Conservation (phyloP, 2,113 vertebrate species). For the Harpagus bidentatus region DNA sequence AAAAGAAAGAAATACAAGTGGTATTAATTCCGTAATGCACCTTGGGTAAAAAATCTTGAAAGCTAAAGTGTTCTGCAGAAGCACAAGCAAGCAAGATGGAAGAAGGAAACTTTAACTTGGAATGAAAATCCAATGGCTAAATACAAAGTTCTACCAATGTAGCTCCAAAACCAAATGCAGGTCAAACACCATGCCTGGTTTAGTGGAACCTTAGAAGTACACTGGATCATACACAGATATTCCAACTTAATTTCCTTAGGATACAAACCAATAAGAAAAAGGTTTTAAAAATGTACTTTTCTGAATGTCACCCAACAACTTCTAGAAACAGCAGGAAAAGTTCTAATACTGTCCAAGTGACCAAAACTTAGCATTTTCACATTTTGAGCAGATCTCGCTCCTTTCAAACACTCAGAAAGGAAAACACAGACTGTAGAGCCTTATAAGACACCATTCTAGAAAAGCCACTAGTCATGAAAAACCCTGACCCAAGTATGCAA, state of each 20-base stretch:
- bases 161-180: neutral
- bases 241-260: neutral
- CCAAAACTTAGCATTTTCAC: neutral
- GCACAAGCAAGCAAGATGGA: neutral
- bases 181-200: neutral
- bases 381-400: neutral
- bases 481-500: neutral
- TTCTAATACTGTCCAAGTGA: neutral
- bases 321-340: neutral
- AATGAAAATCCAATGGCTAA: neutral
- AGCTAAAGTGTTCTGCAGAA: neutral
- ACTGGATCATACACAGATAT: neutral
- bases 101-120: neutral
- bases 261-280: neutral
- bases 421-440: neutral
- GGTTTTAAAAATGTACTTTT: neutral
- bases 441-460: neutral
- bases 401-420: neutral
- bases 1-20: neutral
- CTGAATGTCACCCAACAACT: neutral
- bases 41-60: neutral
- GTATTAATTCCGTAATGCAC: neutral
- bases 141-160: neutral
- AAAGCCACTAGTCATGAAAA: neutral
- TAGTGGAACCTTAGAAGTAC: neutral